Conservation (phyloP, 2,888 invertebrate genomes). For the Azorinus chamasolen region DNA sequence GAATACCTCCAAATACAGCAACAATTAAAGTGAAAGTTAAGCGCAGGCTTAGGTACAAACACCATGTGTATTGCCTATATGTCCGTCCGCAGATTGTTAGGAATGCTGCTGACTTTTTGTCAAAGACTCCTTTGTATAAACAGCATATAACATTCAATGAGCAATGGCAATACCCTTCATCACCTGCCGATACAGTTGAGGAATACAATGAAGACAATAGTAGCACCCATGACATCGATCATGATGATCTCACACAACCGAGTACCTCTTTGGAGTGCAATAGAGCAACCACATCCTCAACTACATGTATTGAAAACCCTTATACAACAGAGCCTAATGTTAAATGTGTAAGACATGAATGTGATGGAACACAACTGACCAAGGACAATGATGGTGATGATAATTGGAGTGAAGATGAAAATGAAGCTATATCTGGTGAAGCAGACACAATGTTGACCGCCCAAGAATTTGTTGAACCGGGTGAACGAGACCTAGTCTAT, state of each 20-base stretch:
- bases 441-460: constrained; percentile 12
- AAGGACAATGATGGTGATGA: constrained; percentile 11
- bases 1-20: constrained; percentile 18
- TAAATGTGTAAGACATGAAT: too few relatives aligned
- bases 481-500: constrained; percentile 13
- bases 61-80: constrained; percentile 51
- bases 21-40: constrained; percentile 53
- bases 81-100: constrained; percentile 50
- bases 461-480: constrained; percentile 13
- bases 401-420: constrained; percentile 37
- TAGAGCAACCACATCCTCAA: too few relatives aligned
- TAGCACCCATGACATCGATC: too few relatives aligned
- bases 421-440: constrained; percentile 19
- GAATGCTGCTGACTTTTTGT: constrained; percentile 33
- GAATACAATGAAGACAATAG: too few relatives aligned
- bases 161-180: too few relatives aligned
- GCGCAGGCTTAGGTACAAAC: constrained; percentile 50
- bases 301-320: too few relatives aligned
- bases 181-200: too few relatives aligned
- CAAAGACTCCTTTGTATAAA: constrained; percentile 35
- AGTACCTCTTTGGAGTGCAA: too few relatives aligned
- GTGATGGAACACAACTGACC: too few relatives aligned
- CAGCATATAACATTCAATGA: constrained; percentile 19
- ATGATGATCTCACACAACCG: too few relatives aligned
- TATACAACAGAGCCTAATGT: too few relatives aligned